Evolutionary conservation across 2,888 invertebrate genomes (phyloP).

Genomic region (Stenodema calcarata): DNA sequence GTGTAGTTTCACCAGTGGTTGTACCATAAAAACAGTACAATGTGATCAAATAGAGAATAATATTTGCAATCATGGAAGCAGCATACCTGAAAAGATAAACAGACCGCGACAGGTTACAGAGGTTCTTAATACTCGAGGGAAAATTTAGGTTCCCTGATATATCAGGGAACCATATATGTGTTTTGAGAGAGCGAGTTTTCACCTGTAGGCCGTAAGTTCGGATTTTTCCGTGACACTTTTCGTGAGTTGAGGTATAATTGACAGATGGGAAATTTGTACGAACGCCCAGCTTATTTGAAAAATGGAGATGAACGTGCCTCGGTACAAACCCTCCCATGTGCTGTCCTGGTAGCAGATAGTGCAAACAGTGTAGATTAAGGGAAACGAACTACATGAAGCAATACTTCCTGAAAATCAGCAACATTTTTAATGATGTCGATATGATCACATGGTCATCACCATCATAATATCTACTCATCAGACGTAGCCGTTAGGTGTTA

Average conservation of each 20-base stretch:
- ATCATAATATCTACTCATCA: too few species aligned
- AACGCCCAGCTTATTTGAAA: conserved; percentile 60
- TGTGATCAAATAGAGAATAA: conserved; percentile 81
- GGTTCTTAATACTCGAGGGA: too few species aligned
- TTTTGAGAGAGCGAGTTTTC: too few species aligned
- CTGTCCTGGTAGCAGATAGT: conserved; percentile 39
- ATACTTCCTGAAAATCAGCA: conserved; percentile 10
- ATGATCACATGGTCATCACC: not conserved
- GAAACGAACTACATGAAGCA: conserved; percentile 64
- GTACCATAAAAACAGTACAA: conserved; percentile 65
- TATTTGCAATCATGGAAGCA: conserved; percentile 84
- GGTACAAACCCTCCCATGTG: conserved; percentile 62
- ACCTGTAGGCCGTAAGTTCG: conserved; percentile 39
- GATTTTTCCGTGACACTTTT: conserved; percentile 8
- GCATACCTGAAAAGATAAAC: conserved; percentile 73
- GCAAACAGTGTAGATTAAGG: conserved; percentile 77
- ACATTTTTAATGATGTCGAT: not conserved
- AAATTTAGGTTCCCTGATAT: too few species aligned
- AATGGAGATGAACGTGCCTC: conserved; percentile 68
- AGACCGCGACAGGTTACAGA: not conserved
- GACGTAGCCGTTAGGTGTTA: too few species aligned
- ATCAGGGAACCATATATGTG: too few species aligned
- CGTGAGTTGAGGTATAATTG: conserved; percentile 25
- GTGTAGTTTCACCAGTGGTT: conserved; percentile 20
- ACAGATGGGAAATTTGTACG: conserved; percentile 37